Evolutionary conservation across 1,140 invertebrate genomes (phyloP), one percentile per base, ranked within the genome.

Genomic region (Brachionus asplanchnoidis): DNA sequence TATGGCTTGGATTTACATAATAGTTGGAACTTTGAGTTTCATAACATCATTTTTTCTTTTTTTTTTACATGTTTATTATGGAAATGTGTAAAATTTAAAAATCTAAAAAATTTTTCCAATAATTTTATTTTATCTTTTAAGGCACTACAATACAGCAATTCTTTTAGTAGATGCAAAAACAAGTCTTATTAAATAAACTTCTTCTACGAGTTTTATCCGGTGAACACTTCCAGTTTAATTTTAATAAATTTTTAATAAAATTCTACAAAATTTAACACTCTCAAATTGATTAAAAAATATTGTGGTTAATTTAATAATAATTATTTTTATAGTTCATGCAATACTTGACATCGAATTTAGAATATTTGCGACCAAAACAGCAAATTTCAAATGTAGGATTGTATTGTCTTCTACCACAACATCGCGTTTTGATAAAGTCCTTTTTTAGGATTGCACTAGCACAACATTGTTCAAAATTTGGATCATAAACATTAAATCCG

Each of bases 1-100:
- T 90, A 91, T 99, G 28, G 97, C 97, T 12, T 95, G 97, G 86
- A 96, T 97, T 23, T 99, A 99, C 88, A 96, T 99, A 85, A 95
- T 97, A n/a, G 96, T 98, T 6, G 97, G 97, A 20, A 94, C 93
- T 85, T 92, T 98, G 85, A 98, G 97, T 89, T 92, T 99, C 44
- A 88, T 98, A 1, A 91, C 99, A 2, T 97, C 96, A 32, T 92
- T 97, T 83, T 92, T 94, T n/a, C 93, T 99, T 87, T 92, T 99
- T 12, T 93, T 99, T 86, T 95, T 99, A 87, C 97, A 98, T 50
- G 73, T 77, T 14, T 53, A 50, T 77, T 77, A 77, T 46, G 73
- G 73, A 77, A 77, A 77, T 77, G 53, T 77, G 73, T 36, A 36
- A 36, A 36, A 36, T 36, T 36, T 36, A 36, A 36, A 36, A 36